Evolutionary conservation across 2,113 vertebrate species (phyloP), one percentile per base, ranked within the genome.

Genomic region (Piaya cayana): DNA sequence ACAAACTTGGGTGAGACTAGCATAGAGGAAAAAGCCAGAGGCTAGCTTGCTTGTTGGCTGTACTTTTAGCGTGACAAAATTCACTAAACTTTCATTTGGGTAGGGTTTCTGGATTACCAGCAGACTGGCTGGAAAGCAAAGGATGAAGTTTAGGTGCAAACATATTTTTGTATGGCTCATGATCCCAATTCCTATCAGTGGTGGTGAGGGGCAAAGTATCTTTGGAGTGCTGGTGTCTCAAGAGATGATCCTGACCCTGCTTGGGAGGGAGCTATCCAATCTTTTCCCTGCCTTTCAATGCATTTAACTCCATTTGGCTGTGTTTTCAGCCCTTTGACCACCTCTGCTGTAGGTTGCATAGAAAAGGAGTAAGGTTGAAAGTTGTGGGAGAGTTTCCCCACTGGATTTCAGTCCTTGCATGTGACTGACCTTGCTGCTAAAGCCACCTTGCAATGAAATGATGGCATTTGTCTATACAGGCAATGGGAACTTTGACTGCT

Each of bases 401-500:
- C 56, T 82, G 63, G 30, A 62, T 90, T 85, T 94, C 70, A 87
- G 1, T 62, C 55, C 50, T 75, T 65, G 29, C 42, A 45, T 22
- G 18, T 79, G 58, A 74, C 59, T 87, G 81, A 56, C 39, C 58
- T 82, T 88, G 56, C 49, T 90, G 58, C 36, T 75, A 87, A 62
- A 92, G 58, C 74, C 36, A 88, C 90, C 59, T 88, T 86, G 67
- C 29, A 62, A 23, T 49, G 91, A 69, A 95, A 85, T 79, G n/a
- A 89, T 92, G 58, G 78, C 58, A 82, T 91, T 93, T 92, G 81
- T 95, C 72, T 88, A 50, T 72, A 65, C 43, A 85, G 83, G 92
- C 84, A 95, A 83, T 86, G 43, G 70, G 37, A 94, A 92, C 91
- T 94, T 95, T 95, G 86, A 90, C 83, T 88, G 78, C 47, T 91